Base-by-base conservation (phyloP, 2,797 vertebrate species). In the Tachyglossus aculeatus region DNA sequence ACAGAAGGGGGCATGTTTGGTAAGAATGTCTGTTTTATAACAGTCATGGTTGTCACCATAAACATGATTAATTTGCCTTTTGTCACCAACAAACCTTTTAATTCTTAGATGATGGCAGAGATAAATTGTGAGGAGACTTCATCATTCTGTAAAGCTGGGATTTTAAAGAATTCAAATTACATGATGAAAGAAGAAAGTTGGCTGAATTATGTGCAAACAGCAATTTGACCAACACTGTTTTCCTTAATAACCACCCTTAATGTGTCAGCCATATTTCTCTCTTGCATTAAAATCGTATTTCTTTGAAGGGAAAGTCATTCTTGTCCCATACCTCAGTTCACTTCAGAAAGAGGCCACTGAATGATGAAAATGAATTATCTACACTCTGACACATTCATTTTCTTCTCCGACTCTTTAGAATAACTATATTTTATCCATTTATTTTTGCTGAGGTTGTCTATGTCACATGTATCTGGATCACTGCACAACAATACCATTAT, bases 21-120 rank as follows among this genome's bases (percentile, higher is more conserved):
- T 54, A 75, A 65, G 78, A 78, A 77, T 50, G 54, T 82, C 86
- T 87, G 80, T 39, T 91, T 90, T 83, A 43, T 83, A 81, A 63
- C 73, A 74, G 78, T 71, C 61, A 48, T 63, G 72, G 81, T 67
- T 89, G 85, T 86, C 88, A 88, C 67, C 60, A 53, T 86, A 77
- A 85, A 71, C n/a, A n/a, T 88, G 85, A 91, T 88, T 78, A 84
- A 90, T 86, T 80, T 63, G 44, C 44, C 77, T 80, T 88, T 89
- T 82, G 53, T 87, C 41, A 58, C 64, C 76, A 82, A 66, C 21
- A 67, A 71, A 78, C 63, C 58, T 80, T 74, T 84, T 75, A 76
- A 84, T 85, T 84, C 82, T 70, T 29, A 74, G 74, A 45, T 68
- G 66, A 59, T 81, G 77, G 64, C 69, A 82, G 59, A 72, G 77